Conservation (phyloP, 1,140 invertebrate species). For the Odontomachus brunneus region DNA sequence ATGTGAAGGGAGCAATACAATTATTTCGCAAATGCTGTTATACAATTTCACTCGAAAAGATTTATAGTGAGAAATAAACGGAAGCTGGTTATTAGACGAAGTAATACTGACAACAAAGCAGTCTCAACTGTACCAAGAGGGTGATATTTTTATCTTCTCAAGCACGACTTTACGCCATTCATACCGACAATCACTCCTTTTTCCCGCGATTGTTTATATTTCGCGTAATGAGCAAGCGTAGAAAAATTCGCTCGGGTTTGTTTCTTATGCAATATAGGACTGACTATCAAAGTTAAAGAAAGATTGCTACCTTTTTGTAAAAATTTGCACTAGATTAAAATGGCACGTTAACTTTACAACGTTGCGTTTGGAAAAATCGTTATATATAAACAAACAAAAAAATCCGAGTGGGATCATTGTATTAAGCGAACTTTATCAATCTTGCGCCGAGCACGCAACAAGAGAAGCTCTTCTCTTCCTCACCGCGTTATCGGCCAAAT, state of each 20-base stretch:
- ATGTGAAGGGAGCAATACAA: background rate
- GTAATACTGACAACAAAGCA: conserved; percentile 21
- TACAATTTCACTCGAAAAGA: background rate
- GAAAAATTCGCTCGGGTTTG: background rate
- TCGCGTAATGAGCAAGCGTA: background rate
- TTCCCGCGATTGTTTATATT: conserved; percentile 24
- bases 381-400: background rate
- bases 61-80: conserved; percentile 16
- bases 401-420: background rate
- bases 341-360: too few relatives aligned
- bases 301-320: too few relatives aligned
- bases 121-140: background rate
- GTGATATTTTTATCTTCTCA: conserved; percentile 29
- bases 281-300: too few relatives aligned
- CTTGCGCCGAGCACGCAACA: background rate
- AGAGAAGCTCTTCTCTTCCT: background rate
- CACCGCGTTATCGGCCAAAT: background rate
- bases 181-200: background rate
- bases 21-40: background rate
- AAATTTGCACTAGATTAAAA: too few relatives aligned
- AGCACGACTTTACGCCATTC: conserved; percentile 25
- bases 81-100: conserved; percentile 40
- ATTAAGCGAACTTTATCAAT: background rate
- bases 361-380: background rate
- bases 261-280: background rate